Evolutionary conservation across 2,113 vertebrate species (phyloP).

Genomic region (Podilymbus podiceps): DNA sequence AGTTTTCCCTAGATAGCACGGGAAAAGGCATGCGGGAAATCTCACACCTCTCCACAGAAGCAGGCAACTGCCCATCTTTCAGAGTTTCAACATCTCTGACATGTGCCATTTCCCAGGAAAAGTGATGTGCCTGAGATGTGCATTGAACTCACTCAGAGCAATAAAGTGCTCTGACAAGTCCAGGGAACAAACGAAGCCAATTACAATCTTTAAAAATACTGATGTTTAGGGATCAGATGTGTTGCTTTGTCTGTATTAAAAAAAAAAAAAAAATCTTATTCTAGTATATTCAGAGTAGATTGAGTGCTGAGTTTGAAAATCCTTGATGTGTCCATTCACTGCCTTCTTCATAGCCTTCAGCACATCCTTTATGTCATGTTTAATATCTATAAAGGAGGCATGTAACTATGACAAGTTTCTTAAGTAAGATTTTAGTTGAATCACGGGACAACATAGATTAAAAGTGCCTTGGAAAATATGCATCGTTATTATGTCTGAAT

Average conservation of each 20-base stretch:
- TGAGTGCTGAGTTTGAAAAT: neutral
- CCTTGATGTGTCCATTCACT: neutral
- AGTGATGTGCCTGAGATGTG: neutral
- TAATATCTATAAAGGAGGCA: neutral
- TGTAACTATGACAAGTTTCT: neutral
- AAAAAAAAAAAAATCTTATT: neutral
- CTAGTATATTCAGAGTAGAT: neutral
- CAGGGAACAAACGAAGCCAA: neutral
- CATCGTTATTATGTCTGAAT: neutral
- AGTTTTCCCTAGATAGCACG: neutral
- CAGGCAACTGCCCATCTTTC: neutral
- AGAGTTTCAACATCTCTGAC: neutral
- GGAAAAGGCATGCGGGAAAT: neutral
- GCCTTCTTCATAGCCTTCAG: neutral
- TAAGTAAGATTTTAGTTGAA: neutral
- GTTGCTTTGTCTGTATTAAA: neutral
- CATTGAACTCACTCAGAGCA: neutral
- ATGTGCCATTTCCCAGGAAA: neutral
- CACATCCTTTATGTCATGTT: neutral
- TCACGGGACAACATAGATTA: neutral
- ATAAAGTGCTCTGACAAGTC: neutral
- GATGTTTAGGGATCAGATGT: neutral
- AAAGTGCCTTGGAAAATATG: neutral
- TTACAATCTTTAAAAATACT: neutral
- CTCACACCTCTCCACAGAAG: neutral